phyloP scores from a whole-genome alignment of 2,888 invertebrate genomes.

The Germaria angustata region DNA sequence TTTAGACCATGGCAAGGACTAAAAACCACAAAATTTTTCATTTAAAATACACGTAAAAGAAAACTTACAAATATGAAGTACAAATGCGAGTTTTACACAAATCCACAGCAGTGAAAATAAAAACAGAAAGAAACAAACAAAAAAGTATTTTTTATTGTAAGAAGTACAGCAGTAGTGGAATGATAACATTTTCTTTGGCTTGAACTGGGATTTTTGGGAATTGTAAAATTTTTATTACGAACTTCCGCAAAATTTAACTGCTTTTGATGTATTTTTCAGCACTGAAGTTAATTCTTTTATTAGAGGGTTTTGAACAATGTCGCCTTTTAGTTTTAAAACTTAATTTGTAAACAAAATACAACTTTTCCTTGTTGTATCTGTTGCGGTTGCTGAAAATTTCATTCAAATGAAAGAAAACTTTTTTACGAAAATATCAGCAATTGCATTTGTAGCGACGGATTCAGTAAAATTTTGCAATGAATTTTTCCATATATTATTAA shows the following conservation, averaged over 20 bases:
- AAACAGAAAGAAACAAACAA: background rate
- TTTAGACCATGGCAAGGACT: background rate
- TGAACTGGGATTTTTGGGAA: constrained; percentile 12
- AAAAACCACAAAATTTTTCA: constrained; percentile 9
- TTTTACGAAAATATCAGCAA: no score
- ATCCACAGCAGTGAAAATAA: background rate
- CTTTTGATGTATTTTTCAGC: no score
- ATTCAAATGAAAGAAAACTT: background rate
- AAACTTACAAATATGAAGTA: background rate
- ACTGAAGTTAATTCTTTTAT: no score
- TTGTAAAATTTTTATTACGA: constrained; percentile 14
- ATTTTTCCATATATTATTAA: no score
- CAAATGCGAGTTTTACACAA: background rate
- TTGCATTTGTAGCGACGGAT: no score
- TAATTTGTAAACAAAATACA: background rate
- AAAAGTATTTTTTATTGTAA: constrained; percentile 21
- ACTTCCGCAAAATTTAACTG: no score
- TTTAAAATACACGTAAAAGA: constrained; percentile 17
- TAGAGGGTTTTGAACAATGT: no score
- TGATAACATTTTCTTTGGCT: constrained; percentile 26
- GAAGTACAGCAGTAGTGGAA: background rate
- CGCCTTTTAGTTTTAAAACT: no score
- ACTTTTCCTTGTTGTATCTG: background rate
- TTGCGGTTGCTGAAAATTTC: background rate
- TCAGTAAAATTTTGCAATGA: no score